Evolutionary conservation across 2,797 vertebrate genomes (phyloP), one percentile per base, ranked within the genome.

Genomic region (Lophius americanus): DNA sequence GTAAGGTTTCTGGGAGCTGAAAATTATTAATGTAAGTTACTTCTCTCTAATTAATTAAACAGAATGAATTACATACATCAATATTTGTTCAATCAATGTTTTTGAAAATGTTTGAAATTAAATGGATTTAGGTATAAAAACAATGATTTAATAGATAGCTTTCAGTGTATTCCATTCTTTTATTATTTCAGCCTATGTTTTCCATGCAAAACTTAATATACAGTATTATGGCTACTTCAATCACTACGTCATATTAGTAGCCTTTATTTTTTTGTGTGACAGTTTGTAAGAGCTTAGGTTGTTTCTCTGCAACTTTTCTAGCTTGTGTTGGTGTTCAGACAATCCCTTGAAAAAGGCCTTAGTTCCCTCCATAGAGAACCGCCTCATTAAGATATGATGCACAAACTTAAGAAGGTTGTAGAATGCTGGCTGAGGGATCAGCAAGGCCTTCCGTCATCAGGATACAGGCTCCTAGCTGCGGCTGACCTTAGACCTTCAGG

Each of bases 361-460:
- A 35, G n/a, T 56, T 61, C 79, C 77, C 70, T 85, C 79, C 51
- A 60, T 79, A 65, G 88, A 85, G 85, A 72, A 44, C 73, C 72
- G 81, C 76, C 82, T 91, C 88, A 89, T 92, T 91, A 90, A 82
- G 87, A 75, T 86, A 79, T 88, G 82, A 79, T 88, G 87, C 84
- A 81, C 80, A 80, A 87, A 76, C 82, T 64, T 69, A 52, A 78
- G 81, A 73, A 80, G 77, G 73, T 63, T 47, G 75, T 23, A 23
- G 23, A 23, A 23, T 23, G 60, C 68, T 35, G 70, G 78, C 79
- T 64, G 57, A 81, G 63, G 70, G 64, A 72, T 73, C 57, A 58
- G 33, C 53, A 33, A 49, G 74, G 39, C 70, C 58, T 70, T 67
- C 61, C 66, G 73, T 85, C 77, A 57, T 11, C n/a, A 54, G 74